Base-by-base conservation (phyloP, 1,140 invertebrate species). In the Mylabris phalerata region DNA sequence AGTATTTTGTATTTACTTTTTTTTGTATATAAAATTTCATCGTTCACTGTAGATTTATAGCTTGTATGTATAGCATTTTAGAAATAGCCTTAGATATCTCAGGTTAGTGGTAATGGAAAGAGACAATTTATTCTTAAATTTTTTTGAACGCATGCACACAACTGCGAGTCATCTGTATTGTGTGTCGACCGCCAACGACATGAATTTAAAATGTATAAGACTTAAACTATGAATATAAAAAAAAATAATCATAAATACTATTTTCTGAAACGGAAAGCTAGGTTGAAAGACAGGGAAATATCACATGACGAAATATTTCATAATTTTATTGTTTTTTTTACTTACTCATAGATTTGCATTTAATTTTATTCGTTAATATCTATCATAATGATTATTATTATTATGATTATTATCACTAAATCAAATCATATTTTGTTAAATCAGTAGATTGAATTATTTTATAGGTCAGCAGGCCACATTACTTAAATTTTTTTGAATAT, bases 51-150 rank as follows among this genome's bases (percentile, higher is more conserved):
- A 74, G 72, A 61, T 57, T 62, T 9, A 13, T 55, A 68, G 71
- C 70, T 63, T 73, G 70, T 72, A 69, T 73, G 70, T 74, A 73
- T 71, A 74, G 69, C 70, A 73, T 71, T 67, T 70, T 73, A 73
- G 62, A 63, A 57, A 67, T 71, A 73, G 68, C 60, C 62, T 66
- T 68, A 70, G 64, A 66, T 60, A 51, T 72, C 66, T 71, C 68
- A 72, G 67, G 69, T 73, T 73, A 71, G 68, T 72, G 70, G 69
- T 72, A 67, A 65, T 71, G 70, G 65, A 73, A 67, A 66, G 55
- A 70, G 57, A 67, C 65, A 57, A 68, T 66, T 67, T 64, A 64
- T 67, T 60, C 64, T 67, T 65, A 43, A 68, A 63, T 54, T 66
- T 67, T 58, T 69, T 62, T 62, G 4, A 68, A 59, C 69, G 69